phyloP scores from a whole-genome alignment of 2,113 vertebrate species.

The Gavialis gangeticus region DNA sequence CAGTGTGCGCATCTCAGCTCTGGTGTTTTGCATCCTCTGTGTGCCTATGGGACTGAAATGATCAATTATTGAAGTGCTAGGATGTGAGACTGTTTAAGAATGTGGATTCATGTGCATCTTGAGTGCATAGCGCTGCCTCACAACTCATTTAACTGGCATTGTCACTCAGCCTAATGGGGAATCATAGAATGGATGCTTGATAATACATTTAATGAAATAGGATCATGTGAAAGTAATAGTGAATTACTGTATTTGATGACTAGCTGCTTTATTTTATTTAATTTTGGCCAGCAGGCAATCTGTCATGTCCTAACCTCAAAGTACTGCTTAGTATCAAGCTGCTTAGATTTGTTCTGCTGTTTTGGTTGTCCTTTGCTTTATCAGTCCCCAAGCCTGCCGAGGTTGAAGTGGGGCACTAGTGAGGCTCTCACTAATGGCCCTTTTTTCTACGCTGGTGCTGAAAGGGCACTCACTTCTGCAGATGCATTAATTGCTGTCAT shows the following conservation, averaged over 20 bases:
- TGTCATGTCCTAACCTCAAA: neutral
- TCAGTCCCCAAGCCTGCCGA: rapidly evolving
- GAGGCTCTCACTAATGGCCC: neutral
- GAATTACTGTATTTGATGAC: neutral
- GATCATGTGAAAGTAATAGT: rapidly evolving
- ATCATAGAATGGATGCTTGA: neutral
- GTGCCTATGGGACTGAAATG: neutral
- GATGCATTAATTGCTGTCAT: rapidly evolving
- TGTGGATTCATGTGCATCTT: neutral
- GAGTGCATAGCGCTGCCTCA: neutral
- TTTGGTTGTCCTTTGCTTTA: rapidly evolving
- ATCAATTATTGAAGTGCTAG: rapidly evolving
- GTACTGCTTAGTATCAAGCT: rapidly evolving
- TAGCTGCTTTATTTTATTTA: neutral
- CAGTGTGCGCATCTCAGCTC: neutral
- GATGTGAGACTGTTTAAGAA: neutral
- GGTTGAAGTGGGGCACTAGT: rapidly evolving
- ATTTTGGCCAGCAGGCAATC: rapidly evolving
- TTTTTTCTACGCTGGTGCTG: rapidly evolving
- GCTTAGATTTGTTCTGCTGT: rapidly evolving
- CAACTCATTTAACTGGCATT: neutral
- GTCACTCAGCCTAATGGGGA: neutral
- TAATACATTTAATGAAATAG: rapidly evolving
- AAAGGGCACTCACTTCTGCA: rapidly evolving
- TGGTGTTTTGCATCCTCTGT: neutral